Evolutionary conservation across 2,797 vertebrate species (phyloP).

Genomic region (Delichon dasypus): DNA sequence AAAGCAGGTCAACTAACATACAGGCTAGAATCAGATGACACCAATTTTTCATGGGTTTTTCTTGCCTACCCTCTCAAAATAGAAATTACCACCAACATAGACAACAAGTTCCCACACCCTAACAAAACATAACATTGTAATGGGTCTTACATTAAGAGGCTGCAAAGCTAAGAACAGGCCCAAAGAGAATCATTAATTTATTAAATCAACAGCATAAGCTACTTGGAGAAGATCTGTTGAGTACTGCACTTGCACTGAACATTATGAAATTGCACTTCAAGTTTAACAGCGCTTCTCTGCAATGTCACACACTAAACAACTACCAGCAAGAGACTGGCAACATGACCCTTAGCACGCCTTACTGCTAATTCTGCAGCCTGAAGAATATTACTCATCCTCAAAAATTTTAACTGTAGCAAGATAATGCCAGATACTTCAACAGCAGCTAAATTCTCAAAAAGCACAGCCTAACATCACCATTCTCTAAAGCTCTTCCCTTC

Average conservation of each 20-base stretch:
- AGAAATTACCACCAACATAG: not conserved
- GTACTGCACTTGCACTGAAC: not conserved
- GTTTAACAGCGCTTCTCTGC: not conserved
- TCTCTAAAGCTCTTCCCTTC: not conserved
- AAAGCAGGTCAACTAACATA: not conserved
- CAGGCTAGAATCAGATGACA: not conserved
- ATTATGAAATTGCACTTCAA: not conserved
- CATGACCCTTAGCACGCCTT: not conserved
- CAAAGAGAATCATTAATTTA: not conserved
- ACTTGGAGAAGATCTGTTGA: not conserved
- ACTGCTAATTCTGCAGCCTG: not conserved
- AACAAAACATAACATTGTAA: not conserved
- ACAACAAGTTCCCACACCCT: not conserved
- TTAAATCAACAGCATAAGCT: not conserved
- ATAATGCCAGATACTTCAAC: not conserved
- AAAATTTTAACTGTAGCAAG: not conserved
- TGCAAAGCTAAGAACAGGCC: not conserved
- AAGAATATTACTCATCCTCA: not conserved
- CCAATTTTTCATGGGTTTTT: not conserved
- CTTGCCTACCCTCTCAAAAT: not conserved
- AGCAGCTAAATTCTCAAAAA: not conserved
- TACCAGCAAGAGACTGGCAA: not conserved
- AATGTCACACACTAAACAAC: not conserved
- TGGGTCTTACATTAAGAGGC: not conserved
- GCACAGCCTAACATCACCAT: not conserved